Evolutionary conservation across 2,797 vertebrate species (phyloP), one percentile per base, ranked within the genome.

Genomic region (Pampus argenteus): DNA sequence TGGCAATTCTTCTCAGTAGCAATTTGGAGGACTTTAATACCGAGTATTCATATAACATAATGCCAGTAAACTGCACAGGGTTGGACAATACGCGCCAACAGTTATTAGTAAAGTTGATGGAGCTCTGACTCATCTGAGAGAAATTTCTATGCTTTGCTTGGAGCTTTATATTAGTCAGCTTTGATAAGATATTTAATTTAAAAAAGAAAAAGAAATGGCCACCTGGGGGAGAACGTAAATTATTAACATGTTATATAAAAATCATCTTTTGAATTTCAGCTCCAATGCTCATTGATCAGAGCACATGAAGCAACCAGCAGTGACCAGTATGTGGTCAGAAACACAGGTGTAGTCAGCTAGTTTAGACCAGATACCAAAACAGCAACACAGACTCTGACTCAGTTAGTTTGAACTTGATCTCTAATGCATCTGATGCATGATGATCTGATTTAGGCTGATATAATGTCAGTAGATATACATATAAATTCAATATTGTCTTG

Each of bases 161-260:
- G 36, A 59, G 17, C 38, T 23, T 38, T 10, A 14, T 10, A 14
- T 56, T 8, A 14, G 34, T 3, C 54, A 48, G 9, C 23, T 36
- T 50, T 71, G n/a, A 34, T 36, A 20, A 36, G 10, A 69, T 56
- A 25, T 48, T 34, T 36, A 66, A 42, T 26, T 57, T 23, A 1
- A 45, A 5, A 54, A 11, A 14, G 22, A 50, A 31, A 47, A 7
- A 42, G 13, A 60, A 45, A 56, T 48, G 15, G 50, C 56, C 45
- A 64, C 23, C 4, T n/a, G 14, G 17, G 14, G 17, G 31, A 18
- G 22, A 51, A 60, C 34, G 57, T 61, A 40, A 73, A 70, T 55
- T 20, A 51, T 47, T 69, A 2, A 66, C 10, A 70, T 62, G 13
- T 68, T 48, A 67, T 63, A 22, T 63, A 49, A 73, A 69, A 50